These are phyloP conservation scores for Aurelia aurita DNA, from an alignment of 30 jellyfish, hydroid and myxozoan genomes.

Conservation along the genomic window DNA sequence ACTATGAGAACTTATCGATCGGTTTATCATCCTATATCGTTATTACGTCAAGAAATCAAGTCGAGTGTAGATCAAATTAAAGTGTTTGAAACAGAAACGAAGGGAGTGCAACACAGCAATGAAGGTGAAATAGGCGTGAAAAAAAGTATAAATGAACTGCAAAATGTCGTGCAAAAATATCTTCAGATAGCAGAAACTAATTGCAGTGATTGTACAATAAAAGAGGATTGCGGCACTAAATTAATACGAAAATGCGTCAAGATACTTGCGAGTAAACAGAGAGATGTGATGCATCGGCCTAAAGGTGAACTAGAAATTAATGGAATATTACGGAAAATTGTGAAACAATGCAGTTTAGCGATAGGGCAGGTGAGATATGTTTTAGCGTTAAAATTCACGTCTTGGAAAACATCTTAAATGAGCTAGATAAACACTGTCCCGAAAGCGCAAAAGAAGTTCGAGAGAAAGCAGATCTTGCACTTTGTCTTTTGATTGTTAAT, in stretches of 20 bases:
- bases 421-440: no score
- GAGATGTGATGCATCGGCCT: constrained; percentile 54
- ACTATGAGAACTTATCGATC: constrained; percentile 18
- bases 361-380: constrained; percentile 26
- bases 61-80: constrained; percentile 17
- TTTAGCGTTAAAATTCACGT: no score
- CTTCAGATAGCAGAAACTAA: no score
- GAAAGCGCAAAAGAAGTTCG: no score
- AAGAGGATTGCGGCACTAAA: not conserved
- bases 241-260: not conserved
- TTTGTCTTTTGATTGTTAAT: no score
- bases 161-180: no score
- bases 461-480: no score
- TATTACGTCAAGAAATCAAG: constrained; percentile 22
- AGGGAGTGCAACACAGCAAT: no score
- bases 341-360: constrained; percentile 9
- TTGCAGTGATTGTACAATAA: no score
- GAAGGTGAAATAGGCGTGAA: no score
- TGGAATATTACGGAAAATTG: constrained; percentile 45
- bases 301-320: constrained; percentile 36
- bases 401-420: no score
- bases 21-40: constrained; percentile 50
- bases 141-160: no score
- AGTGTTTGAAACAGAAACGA: not conserved
- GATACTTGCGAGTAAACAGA: not conserved